phyloP scores from a whole-genome alignment of 1,140 invertebrate species.

The Camponotus vicinus region DNA sequence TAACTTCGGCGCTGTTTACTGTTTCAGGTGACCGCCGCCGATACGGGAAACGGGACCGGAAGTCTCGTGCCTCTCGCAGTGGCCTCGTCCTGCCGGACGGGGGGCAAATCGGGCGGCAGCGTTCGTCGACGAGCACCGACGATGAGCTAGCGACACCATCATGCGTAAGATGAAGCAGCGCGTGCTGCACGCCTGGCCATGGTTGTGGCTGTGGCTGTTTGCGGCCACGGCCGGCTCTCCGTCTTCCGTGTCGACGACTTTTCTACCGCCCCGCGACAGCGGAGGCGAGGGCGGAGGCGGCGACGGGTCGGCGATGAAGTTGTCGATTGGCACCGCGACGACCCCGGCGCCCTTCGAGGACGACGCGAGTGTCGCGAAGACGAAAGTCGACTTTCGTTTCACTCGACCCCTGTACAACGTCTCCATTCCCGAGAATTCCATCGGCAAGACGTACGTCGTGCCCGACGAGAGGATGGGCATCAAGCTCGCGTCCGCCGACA shows the following conservation, averaged over 20 bases:
- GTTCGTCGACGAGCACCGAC: constrained; percentile 60
- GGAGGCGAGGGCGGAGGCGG: background rate
- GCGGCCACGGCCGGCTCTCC: constrained; percentile 79
- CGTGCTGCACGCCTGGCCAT: constrained; percentile 82
- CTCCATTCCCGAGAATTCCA: constrained; percentile 96
- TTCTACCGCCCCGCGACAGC: constrained; percentile 31
- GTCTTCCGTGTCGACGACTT: constrained; percentile 72
- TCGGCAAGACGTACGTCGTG: constrained; percentile 93
- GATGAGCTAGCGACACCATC: constrained; percentile 84
- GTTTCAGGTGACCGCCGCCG: constrained; percentile 66
- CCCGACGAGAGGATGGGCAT: constrained; percentile 91
- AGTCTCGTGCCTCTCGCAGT: background rate
- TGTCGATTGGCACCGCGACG: constrained; percentile 53
- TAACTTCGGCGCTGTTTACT: constrained; percentile 37
- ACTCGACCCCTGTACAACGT: constrained; percentile 94
- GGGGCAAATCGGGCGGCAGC: constrained; percentile 48
- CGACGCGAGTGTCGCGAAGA: background rate
- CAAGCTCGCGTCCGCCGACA: constrained; percentile 84
- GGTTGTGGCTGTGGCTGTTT: constrained; percentile 84
- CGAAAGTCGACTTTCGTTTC: constrained; percentile 88
- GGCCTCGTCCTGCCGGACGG: constrained; percentile 22
- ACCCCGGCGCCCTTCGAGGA: constrained; percentile 75
- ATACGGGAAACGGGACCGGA: constrained; percentile 22
- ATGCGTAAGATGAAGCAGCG: constrained; percentile 83
- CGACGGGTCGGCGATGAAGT: constrained; percentile 28